Evolutionary conservation across 2,113 vertebrate species (phyloP), one percentile per base, ranked within the genome.

Genomic region (Mobula birostris): DNA sequence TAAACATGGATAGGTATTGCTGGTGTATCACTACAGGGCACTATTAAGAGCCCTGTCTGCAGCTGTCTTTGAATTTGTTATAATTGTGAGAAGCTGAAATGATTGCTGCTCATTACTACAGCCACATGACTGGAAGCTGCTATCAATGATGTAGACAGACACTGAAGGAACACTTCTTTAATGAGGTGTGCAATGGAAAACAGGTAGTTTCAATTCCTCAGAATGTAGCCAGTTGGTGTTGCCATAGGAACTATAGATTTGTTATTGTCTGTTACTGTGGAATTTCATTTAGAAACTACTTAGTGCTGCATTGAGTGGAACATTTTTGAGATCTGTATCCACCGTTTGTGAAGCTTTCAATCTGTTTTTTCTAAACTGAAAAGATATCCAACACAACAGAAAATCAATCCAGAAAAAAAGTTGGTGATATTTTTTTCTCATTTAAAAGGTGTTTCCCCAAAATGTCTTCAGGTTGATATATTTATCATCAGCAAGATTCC

Each of bases 181-280:
- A 94, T 94, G 80, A 94, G 68, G 80, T 94, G 79, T 66, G 66
- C 63, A 70, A 61, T 63, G 74, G 94, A 93, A 94, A 92, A 29
- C 94, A 94, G 82, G 94, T 94, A 94, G 40, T 83, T 94, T 56
- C 82, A 94, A 66, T 92, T 79, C 77, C 74, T 87, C 70, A 74
- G 40, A 90, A 90, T 94, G 95, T 83, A 94, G 95, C 83, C 91
- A 85, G 94, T 87, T 91, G 17, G 94, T 78, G 95, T 96, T 94
- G 70, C 95, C 95, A 96, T 95, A 96, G 96, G 95, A 96, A 97
- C 96, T 0, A 93, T 63, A 56, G 70, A 95, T 94, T 94, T 95
- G 95, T 95, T 95, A 95, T 95, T 93, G 83, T 95, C 79, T 24
- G 87, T 96, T 93, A 77, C 96, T 94, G 96, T 95, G 96, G 95